Percentiles rank a stretch among this genome's conserved stretches.
phyloP scores from a whole-genome alignment of 2,888 invertebrate genomes.

The Lasioglossum oenotherae region DNA sequence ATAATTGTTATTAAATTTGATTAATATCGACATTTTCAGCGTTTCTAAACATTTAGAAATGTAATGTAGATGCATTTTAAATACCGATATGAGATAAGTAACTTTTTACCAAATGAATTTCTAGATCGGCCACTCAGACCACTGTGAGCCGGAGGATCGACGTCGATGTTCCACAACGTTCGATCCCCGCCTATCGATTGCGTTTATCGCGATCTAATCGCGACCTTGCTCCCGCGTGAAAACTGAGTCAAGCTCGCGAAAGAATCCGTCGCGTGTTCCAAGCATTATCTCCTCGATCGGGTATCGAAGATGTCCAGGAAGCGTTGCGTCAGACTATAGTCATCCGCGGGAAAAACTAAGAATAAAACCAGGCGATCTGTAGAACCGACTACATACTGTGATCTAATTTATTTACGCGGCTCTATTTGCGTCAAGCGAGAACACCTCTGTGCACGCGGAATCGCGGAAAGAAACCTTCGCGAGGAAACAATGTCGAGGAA shows the following conservation, averaged over 20 bases:
- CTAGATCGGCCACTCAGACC: no score
- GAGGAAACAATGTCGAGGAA: conserved; percentile 11
- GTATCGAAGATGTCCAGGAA: conserved; percentile 58
- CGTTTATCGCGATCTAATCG: conserved; percentile 4
- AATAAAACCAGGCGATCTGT: background rate
- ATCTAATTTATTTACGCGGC: conserved; percentile 30
- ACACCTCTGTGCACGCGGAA: conserved; percentile 52
- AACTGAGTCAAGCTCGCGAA: conserved; percentile 37
- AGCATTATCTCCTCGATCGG: conserved; percentile 53
- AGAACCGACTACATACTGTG: background rate
- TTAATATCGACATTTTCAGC: no score
- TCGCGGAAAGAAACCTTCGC: background rate
- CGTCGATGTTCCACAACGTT: background rate
- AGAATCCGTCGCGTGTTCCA: conserved; percentile 18
- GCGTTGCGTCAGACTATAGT: conserved; percentile 38
- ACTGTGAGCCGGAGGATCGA: background rate
- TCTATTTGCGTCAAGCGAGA: conserved; percentile 8
- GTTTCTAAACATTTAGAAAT: no score
- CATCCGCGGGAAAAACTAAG: conserved; percentile 16
- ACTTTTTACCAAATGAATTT: no score
- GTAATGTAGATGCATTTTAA: no score
- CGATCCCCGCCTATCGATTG: background rate
- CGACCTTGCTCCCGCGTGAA: conserved; percentile 28
- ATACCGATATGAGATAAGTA: no score
- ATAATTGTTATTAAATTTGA: no score